Evolutionary conservation across 2,888 invertebrate species (phyloP).

Genomic region (Phalangium opilio): DNA sequence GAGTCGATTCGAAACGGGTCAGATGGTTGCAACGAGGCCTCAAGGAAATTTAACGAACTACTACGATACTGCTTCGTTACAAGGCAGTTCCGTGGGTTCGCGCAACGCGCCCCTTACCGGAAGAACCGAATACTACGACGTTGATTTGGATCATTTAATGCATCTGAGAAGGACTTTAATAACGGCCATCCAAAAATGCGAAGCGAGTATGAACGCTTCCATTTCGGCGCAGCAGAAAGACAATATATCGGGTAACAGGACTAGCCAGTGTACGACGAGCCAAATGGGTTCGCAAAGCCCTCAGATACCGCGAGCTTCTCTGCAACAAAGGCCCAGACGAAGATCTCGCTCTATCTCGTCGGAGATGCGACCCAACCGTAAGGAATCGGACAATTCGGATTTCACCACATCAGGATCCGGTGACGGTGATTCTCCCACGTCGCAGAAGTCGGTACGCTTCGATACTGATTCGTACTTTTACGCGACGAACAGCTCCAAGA

Average conservation of each 20-base stretch:
- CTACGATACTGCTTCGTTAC: neutral
- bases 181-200: conserved; percentile 26
- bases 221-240: conserved; percentile 8
- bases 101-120: conserved; percentile 7
- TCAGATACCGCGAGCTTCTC: neutral
- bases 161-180: conserved; percentile 25
- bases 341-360: neutral
- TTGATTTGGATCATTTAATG: conserved; percentile 25
- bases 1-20: too few relatives aligned
- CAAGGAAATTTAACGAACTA: neutral
- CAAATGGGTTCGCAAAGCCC: neutral
- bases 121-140: conserved; percentile 15
- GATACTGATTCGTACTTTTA: conserved; percentile 14
- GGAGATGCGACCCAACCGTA: neutral
- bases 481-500: too few relatives aligned
- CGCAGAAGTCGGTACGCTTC: conserved; percentile 20
- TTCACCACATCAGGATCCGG: neutral
- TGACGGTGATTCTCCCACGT: conserved; percentile 2
- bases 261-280: neutral
- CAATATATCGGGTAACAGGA: neutral
- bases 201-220: conserved; percentile 9
- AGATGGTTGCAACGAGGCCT: neutral
- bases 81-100: neutral
- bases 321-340: neutral
- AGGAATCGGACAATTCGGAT: neutral